These are phyloP conservation scores for Raja brachyura DNA, from an alignment of 2,113 vertebrate genomes.

Conservation along the genomic window DNA sequence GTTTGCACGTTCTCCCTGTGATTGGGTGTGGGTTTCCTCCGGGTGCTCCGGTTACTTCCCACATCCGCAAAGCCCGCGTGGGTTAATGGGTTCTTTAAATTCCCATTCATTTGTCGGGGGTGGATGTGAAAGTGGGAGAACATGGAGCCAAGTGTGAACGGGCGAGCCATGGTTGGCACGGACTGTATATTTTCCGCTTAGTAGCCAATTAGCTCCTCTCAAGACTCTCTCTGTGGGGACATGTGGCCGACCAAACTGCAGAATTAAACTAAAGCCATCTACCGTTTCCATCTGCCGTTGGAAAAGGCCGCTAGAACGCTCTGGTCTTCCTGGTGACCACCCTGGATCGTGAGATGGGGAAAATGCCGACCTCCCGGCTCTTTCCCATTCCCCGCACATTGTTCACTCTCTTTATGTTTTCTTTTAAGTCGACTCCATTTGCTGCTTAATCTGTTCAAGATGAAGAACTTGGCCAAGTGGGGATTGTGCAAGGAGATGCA, in stretches of 20 bases:
- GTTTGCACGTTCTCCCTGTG: too few relatives aligned
- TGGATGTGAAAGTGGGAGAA: too few relatives aligned
- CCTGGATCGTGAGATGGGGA: background rate
- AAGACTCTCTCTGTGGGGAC: background rate
- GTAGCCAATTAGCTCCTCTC: background rate
- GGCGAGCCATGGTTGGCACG: too few relatives aligned
- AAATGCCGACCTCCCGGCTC: background rate
- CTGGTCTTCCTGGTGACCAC: background rate
- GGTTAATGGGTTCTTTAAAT: too few relatives aligned
- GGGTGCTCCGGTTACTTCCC: too few relatives aligned
- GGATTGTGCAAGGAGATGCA: too few relatives aligned
- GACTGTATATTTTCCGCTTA: background rate
- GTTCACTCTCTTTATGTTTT: background rate
- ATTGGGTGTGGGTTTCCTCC: too few relatives aligned
- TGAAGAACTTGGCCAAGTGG: background rate
- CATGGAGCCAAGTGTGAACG: too few relatives aligned
- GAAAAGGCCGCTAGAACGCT: background rate
- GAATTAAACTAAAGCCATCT: background rate
- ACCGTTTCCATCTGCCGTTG: background rate
- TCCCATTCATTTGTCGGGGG: too few relatives aligned
- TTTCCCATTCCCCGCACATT: background rate
- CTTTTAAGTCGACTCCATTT: background rate
- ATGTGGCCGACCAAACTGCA: background rate
- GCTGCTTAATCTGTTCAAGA: background rate
- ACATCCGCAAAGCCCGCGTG: too few relatives aligned